A percentile compares a stretch with the other conserved stretches of the same genome.
phyloP scores from a whole-genome alignment of 2,888 invertebrate genomes.

The Lithodes maja region DNA sequence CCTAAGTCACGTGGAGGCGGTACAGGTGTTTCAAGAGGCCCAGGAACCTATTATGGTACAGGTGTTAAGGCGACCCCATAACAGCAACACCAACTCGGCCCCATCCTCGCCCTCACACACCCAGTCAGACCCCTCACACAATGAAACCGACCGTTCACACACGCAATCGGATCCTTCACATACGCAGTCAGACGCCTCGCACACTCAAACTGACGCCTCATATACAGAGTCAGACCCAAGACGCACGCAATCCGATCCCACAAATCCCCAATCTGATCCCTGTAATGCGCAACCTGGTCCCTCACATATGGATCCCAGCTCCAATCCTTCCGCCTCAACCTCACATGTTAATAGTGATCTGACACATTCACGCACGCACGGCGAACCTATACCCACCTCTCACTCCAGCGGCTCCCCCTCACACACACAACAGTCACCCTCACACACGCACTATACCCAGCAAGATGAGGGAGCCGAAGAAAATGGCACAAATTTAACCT shows the following conservation, averaged over 20 bases:
- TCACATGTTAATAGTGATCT: neutral
- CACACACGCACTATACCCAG: neutral
- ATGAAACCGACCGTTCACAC: constrained; percentile 4
- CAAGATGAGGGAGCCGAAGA: neutral
- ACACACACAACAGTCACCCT: constrained; percentile 3
- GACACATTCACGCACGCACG: neutral
- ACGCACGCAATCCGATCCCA: no score
- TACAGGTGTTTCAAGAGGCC: constrained; percentile 69
- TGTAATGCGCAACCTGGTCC: no score
- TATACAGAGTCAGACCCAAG: no score
- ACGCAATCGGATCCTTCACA: neutral
- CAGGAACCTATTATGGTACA: constrained; percentile 70
- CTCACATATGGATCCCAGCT: no score
- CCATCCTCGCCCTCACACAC: constrained; percentile 21
- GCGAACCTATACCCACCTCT: neutral
- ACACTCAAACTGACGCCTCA: neutral
- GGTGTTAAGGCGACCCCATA: constrained; percentile 59
- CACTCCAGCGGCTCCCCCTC: constrained; percentile 6
- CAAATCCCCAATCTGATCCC: no score
- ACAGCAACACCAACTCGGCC: constrained; percentile 33
- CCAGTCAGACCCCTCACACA: constrained; percentile 5
- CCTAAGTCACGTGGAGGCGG: constrained; percentile 66
- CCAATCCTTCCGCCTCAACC: neutral
- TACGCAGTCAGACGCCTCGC: neutral
- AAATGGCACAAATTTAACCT: constrained; percentile 9